These are phyloP conservation scores for Oreocharis arfaki DNA, from an alignment of 2,113 vertebrate species.

Conservation along the genomic window DNA sequence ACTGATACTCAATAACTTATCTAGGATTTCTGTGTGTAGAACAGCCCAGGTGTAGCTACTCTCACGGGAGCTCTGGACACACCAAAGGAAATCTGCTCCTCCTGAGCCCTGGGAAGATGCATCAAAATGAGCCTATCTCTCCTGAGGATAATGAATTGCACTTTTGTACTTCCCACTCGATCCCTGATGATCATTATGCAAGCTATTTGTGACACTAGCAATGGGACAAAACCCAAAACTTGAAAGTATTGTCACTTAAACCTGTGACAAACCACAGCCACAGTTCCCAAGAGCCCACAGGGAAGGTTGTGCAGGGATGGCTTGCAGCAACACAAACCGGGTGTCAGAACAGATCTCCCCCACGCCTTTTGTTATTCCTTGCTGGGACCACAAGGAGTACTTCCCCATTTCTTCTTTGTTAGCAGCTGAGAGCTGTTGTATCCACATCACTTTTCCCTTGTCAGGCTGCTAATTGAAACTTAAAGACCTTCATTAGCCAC, in stretches of 20 bases:
- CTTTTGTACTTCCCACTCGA: not conserved
- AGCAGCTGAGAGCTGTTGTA: not conserved
- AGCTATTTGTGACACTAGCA: not conserved
- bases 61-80: not conserved
- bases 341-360: not conserved
- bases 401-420: not conserved
- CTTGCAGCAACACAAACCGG: not conserved
- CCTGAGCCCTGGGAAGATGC: not conserved
- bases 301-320: not conserved
- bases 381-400: not conserved
- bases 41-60: not conserved
- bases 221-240: not conserved
- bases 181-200: not conserved
- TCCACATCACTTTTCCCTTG: not conserved
- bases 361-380: not conserved
- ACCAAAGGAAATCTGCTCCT: not conserved
- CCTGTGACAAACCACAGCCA: not conserved
- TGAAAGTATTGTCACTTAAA: not conserved
- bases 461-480: not conserved
- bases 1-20: not conserved
- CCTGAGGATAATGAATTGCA: not conserved
- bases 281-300: not conserved
- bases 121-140: not conserved
- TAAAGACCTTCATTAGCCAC: not conserved
- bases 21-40: not conserved